Evolutionary conservation across 2,113 vertebrate genomes (phyloP), one percentile per base, ranked within the genome.

Genomic region (Malurus cyaneus): DNA sequence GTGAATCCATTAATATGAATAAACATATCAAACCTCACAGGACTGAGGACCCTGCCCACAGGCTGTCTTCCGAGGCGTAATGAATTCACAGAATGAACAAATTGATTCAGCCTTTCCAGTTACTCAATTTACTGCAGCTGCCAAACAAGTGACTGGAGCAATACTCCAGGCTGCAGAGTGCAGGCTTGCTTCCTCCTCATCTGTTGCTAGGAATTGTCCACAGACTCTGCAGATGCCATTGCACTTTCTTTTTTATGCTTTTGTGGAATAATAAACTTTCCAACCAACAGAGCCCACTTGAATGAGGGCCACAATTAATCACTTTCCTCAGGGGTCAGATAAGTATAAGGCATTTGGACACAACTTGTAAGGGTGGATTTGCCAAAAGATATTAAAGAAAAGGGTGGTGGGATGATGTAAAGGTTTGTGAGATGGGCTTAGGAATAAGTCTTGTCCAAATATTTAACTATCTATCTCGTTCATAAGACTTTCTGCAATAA

Each of bases 81-180:
- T 66, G 80, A 91, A 94, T 93, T 95, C 66, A 70, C 47, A 67
- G n/a, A 80, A 91, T 59, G 57, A 88, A 80, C 47, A 95, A 94
- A 93, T 61, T 89, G 65, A 96, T 94, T 80, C 73, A 74, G 49
- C 42, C 52, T 60, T 64, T 73, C 49, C 77, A 76, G 69, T 89
- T 93, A 90, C 74, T 93, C 64, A 62, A 46, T 94, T 93, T 95
- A 78, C 71, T 86, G 70, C 46, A 80, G 57, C 50, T 92, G 81
- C 67, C 80, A 86, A 94, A 80, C 41, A 86, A 93, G 65, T 88
- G 62, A 83, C 71, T 86, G 52, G 47, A 89, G 54, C 32, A 88
- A 34, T 82, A 88, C 65, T 84, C 39, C 53, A 71, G 66, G 39
- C 59, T 78, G 29, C 47, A 41, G 24, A 74, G 14, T 34, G 13